phyloP scores from a whole-genome alignment of 2,797 vertebrate genomes.

The Pseudochirops corinnae region DNA sequence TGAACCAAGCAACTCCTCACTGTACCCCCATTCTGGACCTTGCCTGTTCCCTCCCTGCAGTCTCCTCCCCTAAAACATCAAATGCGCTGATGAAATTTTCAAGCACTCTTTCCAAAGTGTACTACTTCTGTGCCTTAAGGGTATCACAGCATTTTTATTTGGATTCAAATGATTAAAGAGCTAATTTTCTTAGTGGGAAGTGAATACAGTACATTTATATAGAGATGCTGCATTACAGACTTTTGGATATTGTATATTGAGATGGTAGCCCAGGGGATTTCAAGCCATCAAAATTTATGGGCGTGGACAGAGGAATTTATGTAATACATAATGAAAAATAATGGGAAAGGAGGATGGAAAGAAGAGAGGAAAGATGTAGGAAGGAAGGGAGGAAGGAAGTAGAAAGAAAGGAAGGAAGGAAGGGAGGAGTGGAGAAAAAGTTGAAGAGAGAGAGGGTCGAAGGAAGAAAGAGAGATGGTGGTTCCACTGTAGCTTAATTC shows the following conservation, averaged over 20 bases:
- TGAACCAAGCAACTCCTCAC: slow-evolving; percentile 29
- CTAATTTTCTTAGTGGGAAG: slow-evolving; percentile 81
- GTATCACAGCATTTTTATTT: slow-evolving; percentile 74
- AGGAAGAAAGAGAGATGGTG: neutral
- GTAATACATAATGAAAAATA: slow-evolving; percentile 38
- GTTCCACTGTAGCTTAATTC: neutral
- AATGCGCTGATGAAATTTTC: slow-evolving; percentile 65
- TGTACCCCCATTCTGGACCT: neutral
- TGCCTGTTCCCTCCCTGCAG: neutral
- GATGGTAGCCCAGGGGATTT: slow-evolving; percentile 66
- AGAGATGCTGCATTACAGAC: slow-evolving; percentile 74
- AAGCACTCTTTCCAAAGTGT: slow-evolving; percentile 68
- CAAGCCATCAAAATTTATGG: slow-evolving; percentile 54
- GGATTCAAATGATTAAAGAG: slow-evolving; percentile 80
- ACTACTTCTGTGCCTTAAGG: slow-evolving; percentile 74
- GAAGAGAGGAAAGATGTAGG: neutral
- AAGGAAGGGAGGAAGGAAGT: neutral
- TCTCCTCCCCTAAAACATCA: neutral
- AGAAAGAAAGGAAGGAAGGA: neutral
- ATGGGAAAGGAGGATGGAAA: neutral
- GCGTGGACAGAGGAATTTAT: slow-evolving; percentile 52
- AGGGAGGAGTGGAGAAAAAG: neutral
- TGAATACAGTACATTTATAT: slow-evolving; percentile 68
- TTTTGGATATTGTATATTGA: slow-evolving; percentile 72
- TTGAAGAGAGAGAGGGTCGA: neutral